These are phyloP conservation scores for Crypturellus undulatus DNA, from an alignment of 2,113 vertebrate species.

Conservation along the genomic window DNA sequence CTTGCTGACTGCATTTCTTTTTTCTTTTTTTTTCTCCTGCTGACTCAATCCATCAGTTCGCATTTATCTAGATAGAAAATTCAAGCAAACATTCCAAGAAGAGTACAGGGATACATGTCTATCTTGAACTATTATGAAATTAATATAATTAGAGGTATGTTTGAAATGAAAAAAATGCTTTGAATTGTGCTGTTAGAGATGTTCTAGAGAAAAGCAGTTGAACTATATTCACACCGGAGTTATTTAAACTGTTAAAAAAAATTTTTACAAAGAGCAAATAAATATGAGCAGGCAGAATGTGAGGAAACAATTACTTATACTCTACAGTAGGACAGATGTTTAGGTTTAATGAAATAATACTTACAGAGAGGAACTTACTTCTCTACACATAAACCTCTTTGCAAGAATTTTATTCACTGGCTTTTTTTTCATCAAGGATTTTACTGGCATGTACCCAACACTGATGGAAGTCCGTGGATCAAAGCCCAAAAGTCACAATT, in stretches of 20 bases:
- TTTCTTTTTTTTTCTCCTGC: neutral
- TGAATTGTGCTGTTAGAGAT: neutral
- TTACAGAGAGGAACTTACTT: constrained; percentile 31
- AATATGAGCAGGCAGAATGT: neutral
- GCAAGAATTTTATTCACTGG: constrained; percentile 17
- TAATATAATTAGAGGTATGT: neutral
- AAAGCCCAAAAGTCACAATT: neutral
- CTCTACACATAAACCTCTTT: neutral
- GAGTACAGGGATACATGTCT: neutral
- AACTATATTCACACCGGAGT: neutral
- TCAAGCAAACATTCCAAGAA: constrained; percentile 14
- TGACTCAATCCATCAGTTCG: constrained; percentile 23
- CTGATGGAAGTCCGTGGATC: neutral
- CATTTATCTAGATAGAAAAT: constrained; percentile 30
- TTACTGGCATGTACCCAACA: neutral
- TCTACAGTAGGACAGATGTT: constrained; percentile 16
- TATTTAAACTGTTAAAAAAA: neutral
- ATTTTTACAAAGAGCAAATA: neutral
- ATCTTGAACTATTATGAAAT: constrained; percentile 6
- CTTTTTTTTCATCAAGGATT: neutral
- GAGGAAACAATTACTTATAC: neutral
- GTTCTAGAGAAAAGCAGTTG: neutral
- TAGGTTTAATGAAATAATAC: constrained; percentile 30
- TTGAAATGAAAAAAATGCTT: neutral
- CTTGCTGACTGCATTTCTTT: neutral